Evolutionary conservation across 2,797 vertebrate genomes (phyloP).

Genomic region (Sebastes vulpes): DNA sequence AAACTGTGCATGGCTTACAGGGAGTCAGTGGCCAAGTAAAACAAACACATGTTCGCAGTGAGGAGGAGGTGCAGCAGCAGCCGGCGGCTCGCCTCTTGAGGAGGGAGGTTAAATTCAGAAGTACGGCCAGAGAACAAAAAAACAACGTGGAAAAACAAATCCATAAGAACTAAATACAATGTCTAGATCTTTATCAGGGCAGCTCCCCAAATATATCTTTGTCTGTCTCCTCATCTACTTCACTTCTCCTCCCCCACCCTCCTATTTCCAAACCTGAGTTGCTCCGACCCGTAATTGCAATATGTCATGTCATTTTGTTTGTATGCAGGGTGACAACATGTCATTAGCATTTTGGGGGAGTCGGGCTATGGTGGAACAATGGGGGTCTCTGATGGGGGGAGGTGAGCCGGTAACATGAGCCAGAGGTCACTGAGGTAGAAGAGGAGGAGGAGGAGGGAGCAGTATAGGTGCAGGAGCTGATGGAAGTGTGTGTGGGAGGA

Average conservation of each 20-base stretch:
- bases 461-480: conserved; percentile 75
- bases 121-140: conserved; percentile 60
- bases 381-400: conserved; percentile 74
- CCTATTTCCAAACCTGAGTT: conserved; percentile 34
- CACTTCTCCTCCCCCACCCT: conserved; percentile 10
- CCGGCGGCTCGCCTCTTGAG: conserved; percentile 60
- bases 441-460: conserved; percentile 23
- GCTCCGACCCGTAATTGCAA: conserved; percentile 61
- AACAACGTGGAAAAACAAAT: conserved; percentile 62
- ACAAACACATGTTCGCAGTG: conserved; percentile 85
- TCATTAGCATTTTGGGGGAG: conserved; percentile 76
- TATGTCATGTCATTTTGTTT: conserved; percentile 78
- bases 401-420: conserved; percentile 73
- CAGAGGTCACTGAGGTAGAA: conserved; percentile 67
- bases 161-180: conserved; percentile 54
- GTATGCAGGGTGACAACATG: conserved; percentile 72
- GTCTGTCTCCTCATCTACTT: conserved; percentile 9
- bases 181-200: conserved; percentile 53
- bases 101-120: conserved; percentile 73
- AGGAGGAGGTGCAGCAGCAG: conserved; percentile 50
- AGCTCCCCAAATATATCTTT: conserved; percentile 13
- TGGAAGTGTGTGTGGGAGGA: conserved; percentile 61
- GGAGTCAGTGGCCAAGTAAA: conserved; percentile 86
- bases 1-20: conserved; percentile 83
- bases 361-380: conserved; percentile 69